Evolutionary conservation across 2,113 vertebrate genomes (phyloP), one percentile per base, ranked within the genome.

Genomic region (Anolis carolinensis): DNA sequence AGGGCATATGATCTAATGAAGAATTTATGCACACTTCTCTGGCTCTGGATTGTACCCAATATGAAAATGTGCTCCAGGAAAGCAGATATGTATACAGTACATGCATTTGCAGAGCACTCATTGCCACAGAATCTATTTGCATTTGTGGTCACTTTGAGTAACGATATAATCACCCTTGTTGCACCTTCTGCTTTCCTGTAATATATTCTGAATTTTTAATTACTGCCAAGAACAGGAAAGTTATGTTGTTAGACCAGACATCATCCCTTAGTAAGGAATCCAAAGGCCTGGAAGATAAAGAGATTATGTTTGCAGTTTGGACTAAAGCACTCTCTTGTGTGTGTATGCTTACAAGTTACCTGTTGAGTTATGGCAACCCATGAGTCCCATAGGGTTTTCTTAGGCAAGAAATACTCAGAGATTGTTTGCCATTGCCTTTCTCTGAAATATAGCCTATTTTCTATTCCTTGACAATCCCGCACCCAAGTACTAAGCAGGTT

Each of bases 131-230:
- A 55, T 34, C 27, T 74, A 13, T 82, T 86, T 76, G 82, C 73
- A 39, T 70, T 55, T 23, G 52, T 65, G 62, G 55, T 44, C 48
- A 76, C 52, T 75, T 73, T 74, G 59, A 82, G 75, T 82, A 78
- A 62, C 39, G 73, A 78, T 62, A 48, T 32, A 21, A 62, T 48
- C 34, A 27, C 21, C 39, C 50, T 68, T 21, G 13, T 70, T 9
- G 32, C 34, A 77, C 21, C 21, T 59, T 62, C 50, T 39, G 68
- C 44, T 34, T 68, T 62, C 77, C 48, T 59, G 7, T 78, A 85
- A 62, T 62, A 36, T 70, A 71, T 62, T 30, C 20, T 82, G 30
- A 83, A 78, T 83, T 70, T 82, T 82, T 68, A 78, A 78, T 52
- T 48, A 62, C 50, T 59, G 48, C 50, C n/a, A 36, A 76, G 39